Evolutionary conservation across 2,888 invertebrate genomes (phyloP).

Genomic region (Apamea crenata): DNA sequence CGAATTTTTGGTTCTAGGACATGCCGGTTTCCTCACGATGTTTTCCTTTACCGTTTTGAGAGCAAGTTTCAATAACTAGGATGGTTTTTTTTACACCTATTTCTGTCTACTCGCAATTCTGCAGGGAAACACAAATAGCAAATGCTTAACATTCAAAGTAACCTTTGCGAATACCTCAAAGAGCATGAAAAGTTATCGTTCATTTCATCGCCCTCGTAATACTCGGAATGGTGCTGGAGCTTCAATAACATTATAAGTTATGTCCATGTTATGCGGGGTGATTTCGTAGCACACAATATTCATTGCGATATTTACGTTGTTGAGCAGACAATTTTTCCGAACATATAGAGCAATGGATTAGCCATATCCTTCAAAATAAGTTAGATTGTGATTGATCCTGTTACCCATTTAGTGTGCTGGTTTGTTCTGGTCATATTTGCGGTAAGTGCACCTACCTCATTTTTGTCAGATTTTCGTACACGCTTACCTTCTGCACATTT

Average conservation of each 20-base stretch:
- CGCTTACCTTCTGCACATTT: constrained; percentile 38
- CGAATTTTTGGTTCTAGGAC: no score
- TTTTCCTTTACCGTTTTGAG: no score
- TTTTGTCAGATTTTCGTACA: background rate
- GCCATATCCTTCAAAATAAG: background rate
- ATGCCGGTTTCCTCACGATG: no score
- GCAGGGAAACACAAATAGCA: constrained; percentile 8
- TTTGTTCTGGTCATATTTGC: background rate
- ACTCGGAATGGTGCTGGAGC: background rate
- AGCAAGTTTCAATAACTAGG: background rate
- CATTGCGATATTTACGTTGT: background rate
- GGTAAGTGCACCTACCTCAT: background rate
- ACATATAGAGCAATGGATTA: background rate
- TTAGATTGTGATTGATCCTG: background rate
- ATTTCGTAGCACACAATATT: background rate
- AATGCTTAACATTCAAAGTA: constrained; percentile 25
- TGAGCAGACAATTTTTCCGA: background rate
- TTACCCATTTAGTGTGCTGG: background rate
- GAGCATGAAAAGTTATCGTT: constrained; percentile 27
- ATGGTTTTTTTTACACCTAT: background rate
- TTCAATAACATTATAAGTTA: constrained; percentile 1
- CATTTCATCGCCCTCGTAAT: constrained; percentile 33
- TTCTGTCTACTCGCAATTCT: background rate
- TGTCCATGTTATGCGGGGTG: background rate
- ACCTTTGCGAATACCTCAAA: constrained; percentile 44